Evolutionary conservation across 2,888 invertebrate genomes (phyloP).

Genomic region (Drosophila phalerata): DNA sequence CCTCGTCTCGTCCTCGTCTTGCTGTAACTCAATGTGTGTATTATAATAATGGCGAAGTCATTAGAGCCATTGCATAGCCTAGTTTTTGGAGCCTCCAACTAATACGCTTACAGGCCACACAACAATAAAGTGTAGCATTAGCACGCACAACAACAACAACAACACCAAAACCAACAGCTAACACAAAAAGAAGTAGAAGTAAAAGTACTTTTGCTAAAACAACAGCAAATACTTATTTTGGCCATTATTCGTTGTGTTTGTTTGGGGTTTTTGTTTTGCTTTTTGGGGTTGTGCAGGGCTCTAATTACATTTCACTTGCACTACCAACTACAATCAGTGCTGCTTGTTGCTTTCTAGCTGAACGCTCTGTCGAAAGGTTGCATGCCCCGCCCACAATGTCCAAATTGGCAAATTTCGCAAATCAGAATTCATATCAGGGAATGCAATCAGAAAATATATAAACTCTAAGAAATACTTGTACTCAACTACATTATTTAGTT

Average conservation of each 20-base stretch:
- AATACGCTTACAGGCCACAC: slow-evolving; percentile 43
- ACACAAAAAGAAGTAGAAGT: not conserved
- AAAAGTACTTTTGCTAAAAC: slow-evolving; percentile 30
- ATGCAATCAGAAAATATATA: not conserved
- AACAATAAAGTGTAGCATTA: slow-evolving; percentile 69
- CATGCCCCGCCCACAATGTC: slow-evolving; percentile 51
- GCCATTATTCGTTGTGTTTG: slow-evolving; percentile 55
- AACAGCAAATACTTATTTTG: slow-evolving; percentile 60
- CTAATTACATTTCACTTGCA: slow-evolving; percentile 64
- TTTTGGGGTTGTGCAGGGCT: slow-evolving; percentile 29
- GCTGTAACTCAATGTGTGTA: slow-evolving; percentile 52
- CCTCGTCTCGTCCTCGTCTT: slow-evolving; percentile 60
- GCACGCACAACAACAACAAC: slow-evolving; percentile 63
- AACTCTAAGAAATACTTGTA: not conserved
- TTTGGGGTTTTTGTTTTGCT: slow-evolving; percentile 11
- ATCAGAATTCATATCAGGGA: slow-evolving; percentile 52
- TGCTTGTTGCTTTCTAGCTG: slow-evolving; percentile 55
- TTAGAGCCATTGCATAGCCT: slow-evolving; percentile 77
- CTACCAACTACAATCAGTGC: slow-evolving; percentile 26
- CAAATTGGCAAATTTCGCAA: slow-evolving; percentile 54
- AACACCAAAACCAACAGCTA: slow-evolving; percentile 2
- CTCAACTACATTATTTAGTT: slow-evolving; percentile 4
- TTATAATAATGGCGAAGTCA: slow-evolving; percentile 75
- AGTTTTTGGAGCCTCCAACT: slow-evolving; percentile 56
- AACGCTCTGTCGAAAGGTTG: slow-evolving; percentile 54